Evolutionary conservation across 2,113 vertebrate genomes (phyloP).

Genomic region (Dromaius novaehollandiae): DNA sequence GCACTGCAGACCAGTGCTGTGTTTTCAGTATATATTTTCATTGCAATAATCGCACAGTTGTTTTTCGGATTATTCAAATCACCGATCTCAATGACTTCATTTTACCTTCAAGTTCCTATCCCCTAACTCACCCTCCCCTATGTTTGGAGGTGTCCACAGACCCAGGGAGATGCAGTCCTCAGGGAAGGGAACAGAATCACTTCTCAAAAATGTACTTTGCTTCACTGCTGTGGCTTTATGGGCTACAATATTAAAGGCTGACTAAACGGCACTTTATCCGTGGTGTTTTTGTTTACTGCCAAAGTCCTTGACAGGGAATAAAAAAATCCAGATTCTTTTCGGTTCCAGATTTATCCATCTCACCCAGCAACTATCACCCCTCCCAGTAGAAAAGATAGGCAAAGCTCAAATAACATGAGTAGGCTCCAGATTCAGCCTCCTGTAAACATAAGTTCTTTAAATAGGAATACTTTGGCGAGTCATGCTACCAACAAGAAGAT

Average conservation of each 20-base stretch:
- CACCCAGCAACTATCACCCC: not conserved
- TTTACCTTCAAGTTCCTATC: not conserved
- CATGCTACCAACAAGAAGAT: not conserved
- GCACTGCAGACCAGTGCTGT: not conserved
- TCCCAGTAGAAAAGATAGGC: not conserved
- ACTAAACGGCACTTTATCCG: not conserved
- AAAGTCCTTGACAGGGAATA: not conserved
- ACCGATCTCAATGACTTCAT: not conserved
- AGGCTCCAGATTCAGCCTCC: not conserved
- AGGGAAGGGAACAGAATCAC: not conserved
- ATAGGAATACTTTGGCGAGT: not conserved
- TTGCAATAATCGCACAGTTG: not conserved
- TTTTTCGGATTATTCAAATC: not conserved
- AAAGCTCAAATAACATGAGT: not conserved
- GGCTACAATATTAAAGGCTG: not conserved
- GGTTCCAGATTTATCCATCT: not conserved
- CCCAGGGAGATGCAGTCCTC: slow-evolving; percentile 25
- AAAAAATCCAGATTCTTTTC: not conserved
- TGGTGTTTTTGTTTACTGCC: not conserved
- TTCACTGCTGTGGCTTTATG: not conserved
- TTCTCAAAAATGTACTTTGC: slow-evolving; percentile 39
- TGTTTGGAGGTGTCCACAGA: not conserved
- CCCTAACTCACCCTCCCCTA: not conserved
- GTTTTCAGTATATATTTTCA: not conserved
- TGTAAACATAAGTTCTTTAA: not conserved